These are phyloP conservation scores for Fukomys damarensis DNA, from an alignment of 2,113 vertebrate species.

Conservation along the genomic window DNA sequence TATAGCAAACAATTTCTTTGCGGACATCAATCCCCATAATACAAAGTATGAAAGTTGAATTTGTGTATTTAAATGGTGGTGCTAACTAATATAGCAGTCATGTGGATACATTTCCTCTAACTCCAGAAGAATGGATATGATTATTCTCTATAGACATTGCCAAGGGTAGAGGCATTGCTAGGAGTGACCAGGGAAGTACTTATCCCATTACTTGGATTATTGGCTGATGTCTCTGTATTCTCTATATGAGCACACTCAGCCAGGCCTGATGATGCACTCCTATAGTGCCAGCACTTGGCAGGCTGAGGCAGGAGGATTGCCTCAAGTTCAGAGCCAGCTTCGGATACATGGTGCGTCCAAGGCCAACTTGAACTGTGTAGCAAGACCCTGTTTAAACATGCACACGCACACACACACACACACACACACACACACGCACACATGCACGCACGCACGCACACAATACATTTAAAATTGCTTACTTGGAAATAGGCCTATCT, in stretches of 20 bases:
- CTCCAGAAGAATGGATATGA: background rate
- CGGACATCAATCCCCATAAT: background rate
- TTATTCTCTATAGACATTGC: background rate
- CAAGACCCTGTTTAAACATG: background rate
- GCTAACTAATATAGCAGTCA: background rate
- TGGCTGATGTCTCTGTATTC: background rate
- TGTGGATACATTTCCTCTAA: background rate
- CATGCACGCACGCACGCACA: too few species aligned
- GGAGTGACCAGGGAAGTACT: background rate
- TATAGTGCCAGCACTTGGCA: background rate
- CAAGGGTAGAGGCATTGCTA: background rate
- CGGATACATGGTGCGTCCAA: too few species aligned
- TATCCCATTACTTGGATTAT: background rate
- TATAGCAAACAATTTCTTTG: background rate
- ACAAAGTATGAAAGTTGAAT: constrained; percentile 12
- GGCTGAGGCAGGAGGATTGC: background rate
- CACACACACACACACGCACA: too few species aligned
- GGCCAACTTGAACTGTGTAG: too few species aligned
- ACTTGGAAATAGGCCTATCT: background rate
- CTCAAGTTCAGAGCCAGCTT: background rate
- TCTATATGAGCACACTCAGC: background rate
- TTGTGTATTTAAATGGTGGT: constrained; percentile 23
- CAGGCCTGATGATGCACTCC: background rate
- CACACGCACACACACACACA: background rate
- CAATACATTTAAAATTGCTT: background rate